Conservation (phyloP, 2,888 invertebrate genomes). For the Psylliodes chrysocephalus region DNA sequence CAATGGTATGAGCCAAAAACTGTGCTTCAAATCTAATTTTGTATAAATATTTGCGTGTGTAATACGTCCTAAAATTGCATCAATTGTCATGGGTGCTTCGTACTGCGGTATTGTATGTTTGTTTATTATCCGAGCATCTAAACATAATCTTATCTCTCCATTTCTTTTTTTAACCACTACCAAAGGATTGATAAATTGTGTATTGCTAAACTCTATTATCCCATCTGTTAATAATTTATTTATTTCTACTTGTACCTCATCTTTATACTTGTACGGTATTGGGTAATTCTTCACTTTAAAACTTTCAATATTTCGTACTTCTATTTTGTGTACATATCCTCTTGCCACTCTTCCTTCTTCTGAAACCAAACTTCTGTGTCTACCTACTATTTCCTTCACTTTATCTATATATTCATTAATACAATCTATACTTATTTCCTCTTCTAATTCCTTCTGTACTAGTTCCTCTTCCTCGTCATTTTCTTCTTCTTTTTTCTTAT, state of each 20-base stretch:
- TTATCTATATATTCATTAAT: too few relatives aligned
- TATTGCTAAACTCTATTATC: not conserved
- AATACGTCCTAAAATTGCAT: not conserved
- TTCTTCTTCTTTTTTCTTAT: too few relatives aligned
- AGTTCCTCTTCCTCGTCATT: too few relatives aligned
- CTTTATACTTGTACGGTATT: not conserved
- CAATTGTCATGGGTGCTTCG: too few relatives aligned
- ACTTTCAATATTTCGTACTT: not conserved
- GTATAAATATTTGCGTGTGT: not conserved
- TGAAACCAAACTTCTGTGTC: too few relatives aligned
- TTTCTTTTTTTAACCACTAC: too few relatives aligned
- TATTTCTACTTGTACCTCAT: too few relatives aligned
- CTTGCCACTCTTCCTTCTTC: too few relatives aligned
- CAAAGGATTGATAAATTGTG: not conserved
- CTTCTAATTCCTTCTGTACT: too few relatives aligned
- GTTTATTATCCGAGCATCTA: not conserved
- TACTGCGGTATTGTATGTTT: not conserved
- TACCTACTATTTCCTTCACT: too few relatives aligned
- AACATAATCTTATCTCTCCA: not conserved
- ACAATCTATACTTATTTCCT: too few relatives aligned
- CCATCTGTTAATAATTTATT: not conserved
- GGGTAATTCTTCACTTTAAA: too few relatives aligned
- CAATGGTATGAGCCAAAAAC: conserved; percentile 27
- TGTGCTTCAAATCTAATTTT: not conserved
- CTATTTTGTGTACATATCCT: not conserved